Evolutionary conservation across 2,797 vertebrate species (phyloP), one percentile per base, ranked within the genome.

Genomic region (Anguilla marmorata): DNA sequence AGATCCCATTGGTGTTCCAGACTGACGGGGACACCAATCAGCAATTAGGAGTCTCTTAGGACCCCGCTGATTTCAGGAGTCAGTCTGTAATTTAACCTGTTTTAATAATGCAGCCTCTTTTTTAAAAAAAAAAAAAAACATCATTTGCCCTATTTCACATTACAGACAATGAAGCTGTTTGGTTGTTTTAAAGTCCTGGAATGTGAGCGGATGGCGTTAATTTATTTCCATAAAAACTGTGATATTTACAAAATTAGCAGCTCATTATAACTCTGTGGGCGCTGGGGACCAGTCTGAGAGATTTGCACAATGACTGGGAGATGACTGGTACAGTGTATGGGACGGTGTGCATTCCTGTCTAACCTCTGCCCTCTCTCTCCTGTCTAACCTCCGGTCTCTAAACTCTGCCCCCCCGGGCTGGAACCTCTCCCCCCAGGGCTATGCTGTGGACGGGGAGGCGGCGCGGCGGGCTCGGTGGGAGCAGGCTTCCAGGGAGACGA

Each of bases 381-480:
- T 54, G 0, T 27, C 56, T 30, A 56, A 24, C 33, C 11, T 58
- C n/a, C 12, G n/a, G 33, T 33, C 33, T 33, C 33, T 33, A 33
- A 33, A 1, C 33, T 33, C 33, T 33, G 33, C 5, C 30, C 8
- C 27, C 66, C 58, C 11, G 79, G 50, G n/a, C 58, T 33, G 30
- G 11, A 7, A 52, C 19, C n/a, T 37, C 69, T 7, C 27, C 48
- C 66, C 8, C 45, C 94, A 98, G 97, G 95, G 91, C 11, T 98
- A 96, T 0, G 24, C 92, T 0, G 93, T 97, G 41, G 95, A 96
- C 27, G 94, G 96, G 87, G 95, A 92, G 0, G 97, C 97, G 0
- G 96, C 96, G 0, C 92, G 95, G 89, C 95, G 90, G 72, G 97
- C 97, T 11, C 94, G 97, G n/a, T 99, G 98, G 98, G 97, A 98